A percentile compares a stretch with the other conserved stretches of the same genome.
Conservation (phyloP, 2,888 invertebrate genomes). For the Vesta saturnalis region DNA sequence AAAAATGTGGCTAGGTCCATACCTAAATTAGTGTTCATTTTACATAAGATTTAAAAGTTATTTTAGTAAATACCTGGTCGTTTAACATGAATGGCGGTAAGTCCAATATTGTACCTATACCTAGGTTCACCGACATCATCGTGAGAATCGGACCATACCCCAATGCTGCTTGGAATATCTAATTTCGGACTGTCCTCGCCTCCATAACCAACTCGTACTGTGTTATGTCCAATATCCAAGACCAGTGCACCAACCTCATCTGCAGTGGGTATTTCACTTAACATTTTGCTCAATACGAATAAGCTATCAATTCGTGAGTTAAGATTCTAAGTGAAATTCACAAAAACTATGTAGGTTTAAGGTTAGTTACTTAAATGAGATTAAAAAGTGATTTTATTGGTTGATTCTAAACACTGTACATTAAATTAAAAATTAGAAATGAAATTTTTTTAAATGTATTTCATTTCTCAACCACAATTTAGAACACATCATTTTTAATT, state of each 20-base stretch:
- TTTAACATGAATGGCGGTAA: conserved; percentile 71
- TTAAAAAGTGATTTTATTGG: too few species aligned
- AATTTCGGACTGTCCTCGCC: conserved; percentile 80
- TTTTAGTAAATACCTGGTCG: conserved; percentile 60
- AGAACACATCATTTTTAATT: too few species aligned
- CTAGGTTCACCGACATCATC: conserved; percentile 55
- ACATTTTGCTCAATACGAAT: not conserved
- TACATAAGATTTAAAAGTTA: not conserved
- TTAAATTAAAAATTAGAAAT: too few species aligned
- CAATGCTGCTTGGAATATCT: conserved; percentile 72
- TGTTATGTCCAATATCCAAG: conserved; percentile 77
- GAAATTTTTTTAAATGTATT: too few species aligned
- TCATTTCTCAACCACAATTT: too few species aligned
- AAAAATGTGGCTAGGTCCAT: conserved; percentile 73
- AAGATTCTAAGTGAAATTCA: conserved; percentile 13
- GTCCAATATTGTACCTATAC: conserved; percentile 68
- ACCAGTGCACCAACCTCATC: conserved; percentile 82
- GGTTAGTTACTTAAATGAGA: conserved; percentile 6
- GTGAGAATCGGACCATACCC: conserved; percentile 66
- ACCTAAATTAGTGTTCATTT: conserved; percentile 52
- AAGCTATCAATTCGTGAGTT: not conserved
- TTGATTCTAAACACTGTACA: too few species aligned
- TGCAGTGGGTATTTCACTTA: conserved; percentile 49
- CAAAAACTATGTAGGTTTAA: too few species aligned
- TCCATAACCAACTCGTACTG: conserved; percentile 77